Evolutionary conservation across 1,140 invertebrate species (phyloP).

Genomic region (Pseudobourletiella spinata): DNA sequence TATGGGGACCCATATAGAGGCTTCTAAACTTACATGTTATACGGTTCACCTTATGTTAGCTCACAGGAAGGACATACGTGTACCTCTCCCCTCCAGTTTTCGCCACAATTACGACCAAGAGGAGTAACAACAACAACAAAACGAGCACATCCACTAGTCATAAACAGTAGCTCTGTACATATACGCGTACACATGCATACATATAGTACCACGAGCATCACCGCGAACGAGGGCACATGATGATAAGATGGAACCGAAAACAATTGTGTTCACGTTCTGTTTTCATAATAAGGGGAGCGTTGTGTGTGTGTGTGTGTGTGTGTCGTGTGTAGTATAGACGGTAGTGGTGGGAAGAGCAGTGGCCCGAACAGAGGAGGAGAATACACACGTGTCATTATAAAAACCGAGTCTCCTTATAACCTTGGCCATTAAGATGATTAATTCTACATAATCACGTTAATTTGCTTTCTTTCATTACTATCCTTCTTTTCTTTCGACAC

Average conservation of each 20-base stretch:
- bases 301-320: too few species aligned
- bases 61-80: too few species aligned
- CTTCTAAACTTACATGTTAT: too few species aligned
- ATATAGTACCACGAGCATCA: too few species aligned
- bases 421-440: slow-evolving; percentile 25
- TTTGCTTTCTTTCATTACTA: slow-evolving; percentile 24
- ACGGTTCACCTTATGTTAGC: too few species aligned
- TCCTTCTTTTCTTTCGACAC: slow-evolving; percentile 10
- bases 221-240: too few species aligned
- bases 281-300: slow-evolving; percentile 26
- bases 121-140: too few species aligned
- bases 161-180: too few species aligned
- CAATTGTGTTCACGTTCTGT: slow-evolving; percentile 5
- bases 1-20: too few species aligned
- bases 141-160: too few species aligned
- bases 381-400: slow-evolving; percentile 16
- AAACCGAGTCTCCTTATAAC: slow-evolving; percentile 10
- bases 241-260: slow-evolving; percentile 9
- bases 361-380: slow-evolving; percentile 13
- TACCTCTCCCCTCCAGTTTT: not conserved
- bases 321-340: too few species aligned
- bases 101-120: not conserved
- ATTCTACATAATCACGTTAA: slow-evolving; percentile 28
- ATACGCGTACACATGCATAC: not conserved
- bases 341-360: too few species aligned